A percentile compares a stretch with the other conserved stretches of the same genome.
Evolutionary conservation across 2,797 vertebrate genomes (phyloP).

Genomic region (Sparus aurata): DNA sequence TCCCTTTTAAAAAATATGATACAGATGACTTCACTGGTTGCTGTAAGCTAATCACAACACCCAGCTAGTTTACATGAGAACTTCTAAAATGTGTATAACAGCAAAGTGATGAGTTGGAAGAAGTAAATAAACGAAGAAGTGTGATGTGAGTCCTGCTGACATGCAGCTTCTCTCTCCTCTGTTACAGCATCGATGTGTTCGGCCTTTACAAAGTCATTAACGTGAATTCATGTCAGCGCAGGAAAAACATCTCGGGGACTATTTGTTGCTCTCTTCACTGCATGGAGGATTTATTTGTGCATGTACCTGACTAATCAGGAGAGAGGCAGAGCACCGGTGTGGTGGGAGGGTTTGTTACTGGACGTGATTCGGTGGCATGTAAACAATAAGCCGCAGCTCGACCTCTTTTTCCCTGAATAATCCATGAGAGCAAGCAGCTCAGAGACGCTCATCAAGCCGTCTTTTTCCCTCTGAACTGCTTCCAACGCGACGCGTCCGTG

Average conservation of each 20-base stretch:
- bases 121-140: not conserved
- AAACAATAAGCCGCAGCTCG: conserved; percentile 48
- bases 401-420: conserved; percentile 58
- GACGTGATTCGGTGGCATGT: conserved; percentile 17
- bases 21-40: not conserved
- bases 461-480: conserved; percentile 5
- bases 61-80: not conserved
- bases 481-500: conserved; percentile 37
- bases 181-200: conserved; percentile 11
- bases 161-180: conserved; percentile 3
- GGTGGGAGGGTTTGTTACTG: conserved; percentile 7
- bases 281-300: conserved; percentile 31
- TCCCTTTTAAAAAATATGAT: not conserved
- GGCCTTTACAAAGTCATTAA: conserved; percentile 8
- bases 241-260: conserved; percentile 7
- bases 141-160: conserved; percentile 13
- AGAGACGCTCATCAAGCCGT: conserved; percentile 60
- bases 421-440: conserved; percentile 57
- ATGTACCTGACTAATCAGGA: conserved; percentile 7
- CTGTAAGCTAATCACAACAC: not conserved
- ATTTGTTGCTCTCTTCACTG: conserved; percentile 27
- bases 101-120: not conserved
- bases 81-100: not conserved
- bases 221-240: conserved; percentile 20
- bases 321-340: conserved; percentile 19